These are phyloP conservation scores for Drosophila nigritarsus DNA, from an alignment of 2,888 invertebrate genomes.

Conservation along the genomic window DNA sequence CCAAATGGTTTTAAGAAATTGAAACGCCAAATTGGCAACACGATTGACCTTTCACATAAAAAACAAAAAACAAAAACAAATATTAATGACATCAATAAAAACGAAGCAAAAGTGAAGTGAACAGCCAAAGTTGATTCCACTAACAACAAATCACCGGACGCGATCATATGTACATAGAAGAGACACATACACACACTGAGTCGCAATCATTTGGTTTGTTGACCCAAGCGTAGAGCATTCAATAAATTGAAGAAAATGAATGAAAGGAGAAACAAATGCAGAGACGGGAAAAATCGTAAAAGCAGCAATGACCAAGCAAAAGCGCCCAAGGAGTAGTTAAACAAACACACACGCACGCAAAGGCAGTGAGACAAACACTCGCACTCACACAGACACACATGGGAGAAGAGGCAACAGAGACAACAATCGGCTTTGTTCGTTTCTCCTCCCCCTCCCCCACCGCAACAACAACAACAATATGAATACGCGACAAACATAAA, in stretches of 20 bases:
- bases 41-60: slow-evolving; percentile 66
- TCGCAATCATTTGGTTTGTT: slow-evolving; percentile 66
- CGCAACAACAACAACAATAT: slow-evolving; percentile 8
- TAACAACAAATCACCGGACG: slow-evolving; percentile 64
- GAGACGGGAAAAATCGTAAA: slow-evolving; percentile 22
- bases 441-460: not conserved
- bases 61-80: slow-evolving; percentile 15
- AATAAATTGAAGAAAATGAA: slow-evolving; percentile 69
- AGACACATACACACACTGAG: slow-evolving; percentile 26
- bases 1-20: slow-evolving; percentile 2
- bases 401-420: slow-evolving; percentile 24
- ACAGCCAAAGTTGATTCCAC: slow-evolving; percentile 31
- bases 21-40: slow-evolving; percentile 7
- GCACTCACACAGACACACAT: slow-evolving; percentile 35
- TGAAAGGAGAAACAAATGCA: slow-evolving; percentile 53
- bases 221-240: slow-evolving; percentile 67
- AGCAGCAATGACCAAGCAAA: slow-evolving; percentile 55
- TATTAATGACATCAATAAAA: slow-evolving; percentile 71
- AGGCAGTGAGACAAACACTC: slow-evolving; percentile 9
- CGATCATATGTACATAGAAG: slow-evolving; percentile 49
- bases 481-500: slow-evolving; percentile 49
- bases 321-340: slow-evolving; percentile 42
- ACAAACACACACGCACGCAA: slow-evolving; percentile 10
- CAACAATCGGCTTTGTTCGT: slow-evolving; percentile 43
- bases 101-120: slow-evolving; percentile 56